phyloP scores from a whole-genome alignment of 2,888 invertebrate species.

The Eubasilissa splendida region DNA sequence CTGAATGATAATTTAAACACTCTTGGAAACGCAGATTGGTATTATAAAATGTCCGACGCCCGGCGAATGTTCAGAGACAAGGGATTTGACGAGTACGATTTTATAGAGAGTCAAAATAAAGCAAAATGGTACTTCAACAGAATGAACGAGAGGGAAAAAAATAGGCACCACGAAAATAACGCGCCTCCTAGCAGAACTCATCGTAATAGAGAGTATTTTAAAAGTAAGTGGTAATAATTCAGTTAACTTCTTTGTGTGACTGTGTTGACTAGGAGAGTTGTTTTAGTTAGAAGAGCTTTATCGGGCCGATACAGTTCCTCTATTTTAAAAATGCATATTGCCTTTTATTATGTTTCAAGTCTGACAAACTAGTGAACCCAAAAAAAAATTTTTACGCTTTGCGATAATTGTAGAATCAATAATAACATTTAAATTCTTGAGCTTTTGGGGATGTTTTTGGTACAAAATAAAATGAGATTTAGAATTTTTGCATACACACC shows the following conservation, averaged over 20 bases:
- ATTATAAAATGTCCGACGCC: conserved; percentile 65
- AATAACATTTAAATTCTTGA: too few species aligned
- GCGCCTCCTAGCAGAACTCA: not conserved
- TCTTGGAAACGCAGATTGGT: conserved; percentile 62
- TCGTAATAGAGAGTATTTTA: conserved; percentile 34
- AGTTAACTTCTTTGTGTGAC: not conserved
- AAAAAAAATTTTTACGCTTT: too few species aligned
- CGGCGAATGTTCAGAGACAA: conserved; percentile 67
- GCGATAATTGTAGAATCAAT: too few species aligned
- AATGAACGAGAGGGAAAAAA: conserved; percentile 68
- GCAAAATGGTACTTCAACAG: conserved; percentile 71
- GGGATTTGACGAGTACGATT: conserved; percentile 64
- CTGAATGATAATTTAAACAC: not conserved
- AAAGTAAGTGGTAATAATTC: conserved; percentile 18
- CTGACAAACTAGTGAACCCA: too few species aligned
- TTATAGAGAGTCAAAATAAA: conserved; percentile 63
- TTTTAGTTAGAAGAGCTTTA: too few species aligned
- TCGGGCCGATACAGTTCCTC: not conserved
- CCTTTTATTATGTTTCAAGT: too few species aligned
- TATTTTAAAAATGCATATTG: not conserved
- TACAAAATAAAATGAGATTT: too few species aligned
- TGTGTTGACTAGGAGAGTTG: not conserved
- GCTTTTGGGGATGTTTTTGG: too few species aligned
- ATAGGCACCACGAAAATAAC: conserved; percentile 16
- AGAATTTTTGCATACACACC: too few species aligned